phyloP scores from a whole-genome alignment of 1,140 invertebrate genomes.

The Sitophilus oryzae region DNA sequence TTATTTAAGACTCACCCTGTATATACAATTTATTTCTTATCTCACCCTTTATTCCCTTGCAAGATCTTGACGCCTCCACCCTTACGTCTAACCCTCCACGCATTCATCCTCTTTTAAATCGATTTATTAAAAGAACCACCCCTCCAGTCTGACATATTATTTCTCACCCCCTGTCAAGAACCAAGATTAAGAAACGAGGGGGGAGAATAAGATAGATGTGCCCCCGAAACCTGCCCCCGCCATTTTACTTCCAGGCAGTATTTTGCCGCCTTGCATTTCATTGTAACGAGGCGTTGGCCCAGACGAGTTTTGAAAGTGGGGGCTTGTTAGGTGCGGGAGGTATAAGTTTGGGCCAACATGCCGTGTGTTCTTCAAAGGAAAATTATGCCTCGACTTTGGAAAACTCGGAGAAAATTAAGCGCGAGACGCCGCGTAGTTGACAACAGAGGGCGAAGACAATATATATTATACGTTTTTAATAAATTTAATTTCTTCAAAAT shows the following conservation, averaged over 20 bases:
- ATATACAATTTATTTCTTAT: no score
- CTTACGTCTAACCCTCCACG: no score
- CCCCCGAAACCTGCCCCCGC: no score
- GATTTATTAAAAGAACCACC: no score
- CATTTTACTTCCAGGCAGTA: constrained; percentile 39
- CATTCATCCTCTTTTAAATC: no score
- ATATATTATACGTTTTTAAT: not conserved
- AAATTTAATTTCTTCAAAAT: no score
- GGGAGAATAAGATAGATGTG: constrained; percentile 43
- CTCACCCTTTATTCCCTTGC: no score
- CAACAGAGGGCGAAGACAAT: constrained; percentile 1
- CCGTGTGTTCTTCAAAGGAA: constrained; percentile 39
- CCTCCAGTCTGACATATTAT: no score
- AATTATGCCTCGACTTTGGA: constrained; percentile 39
- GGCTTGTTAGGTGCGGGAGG: not conserved
- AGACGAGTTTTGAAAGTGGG: constrained; percentile 4
- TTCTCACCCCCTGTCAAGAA: no score
- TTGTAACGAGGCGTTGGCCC: constrained; percentile 26
- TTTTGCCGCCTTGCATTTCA: constrained; percentile 41
- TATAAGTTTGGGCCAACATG: constrained; percentile 23
- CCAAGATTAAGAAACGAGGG: constrained; percentile 38
- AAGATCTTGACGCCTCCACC: no score
- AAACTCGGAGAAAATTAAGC: constrained; percentile 40
- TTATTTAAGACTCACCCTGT: no score
- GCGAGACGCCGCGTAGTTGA: constrained; percentile 11